A percentile compares a stretch with the other conserved stretches of the same genome.
phyloP scores from a whole-genome alignment of 1,140 invertebrate species.

The Pseudobourletiella spinata region DNA sequence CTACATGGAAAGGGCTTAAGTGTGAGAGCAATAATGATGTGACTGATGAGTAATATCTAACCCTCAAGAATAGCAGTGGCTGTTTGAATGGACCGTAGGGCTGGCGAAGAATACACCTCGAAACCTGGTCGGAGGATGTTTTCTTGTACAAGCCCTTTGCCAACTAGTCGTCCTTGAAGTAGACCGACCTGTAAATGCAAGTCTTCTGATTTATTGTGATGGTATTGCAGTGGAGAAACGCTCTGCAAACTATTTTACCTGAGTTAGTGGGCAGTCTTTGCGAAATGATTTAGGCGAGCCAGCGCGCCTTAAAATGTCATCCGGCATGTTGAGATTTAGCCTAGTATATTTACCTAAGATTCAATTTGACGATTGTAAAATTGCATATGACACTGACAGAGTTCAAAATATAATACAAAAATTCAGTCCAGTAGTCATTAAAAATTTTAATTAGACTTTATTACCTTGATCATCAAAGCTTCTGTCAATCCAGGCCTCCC shows the following conservation, averaged over 20 bases:
- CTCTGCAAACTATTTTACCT: constrained; percentile 47
- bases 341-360: no score
- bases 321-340: constrained; percentile 87
- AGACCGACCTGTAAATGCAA: constrained; percentile 47
- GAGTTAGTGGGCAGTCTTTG: constrained; percentile 78
- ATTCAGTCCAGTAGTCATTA: no score
- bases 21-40: no score
- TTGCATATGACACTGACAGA: no score
- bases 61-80: constrained; percentile 59
- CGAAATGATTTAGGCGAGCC: constrained; percentile 57
- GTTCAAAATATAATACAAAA: no score
- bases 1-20: no score
- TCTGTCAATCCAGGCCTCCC: constrained; percentile 67
- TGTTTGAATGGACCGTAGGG: constrained; percentile 84
- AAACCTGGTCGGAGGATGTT: constrained; percentile 59
- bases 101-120: constrained; percentile 67
- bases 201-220: no score
- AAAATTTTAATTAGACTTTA: no score
- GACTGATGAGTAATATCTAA: no score
- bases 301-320: constrained; percentile 49
- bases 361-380: no score
- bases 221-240: background rate
- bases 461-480: constrained; percentile 72
- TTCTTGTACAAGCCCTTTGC: constrained; percentile 45
- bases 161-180: constrained; percentile 61